Base-by-base conservation (phyloP, 2,888 invertebrate species). In the Caenorhabditis sp. region DNA sequence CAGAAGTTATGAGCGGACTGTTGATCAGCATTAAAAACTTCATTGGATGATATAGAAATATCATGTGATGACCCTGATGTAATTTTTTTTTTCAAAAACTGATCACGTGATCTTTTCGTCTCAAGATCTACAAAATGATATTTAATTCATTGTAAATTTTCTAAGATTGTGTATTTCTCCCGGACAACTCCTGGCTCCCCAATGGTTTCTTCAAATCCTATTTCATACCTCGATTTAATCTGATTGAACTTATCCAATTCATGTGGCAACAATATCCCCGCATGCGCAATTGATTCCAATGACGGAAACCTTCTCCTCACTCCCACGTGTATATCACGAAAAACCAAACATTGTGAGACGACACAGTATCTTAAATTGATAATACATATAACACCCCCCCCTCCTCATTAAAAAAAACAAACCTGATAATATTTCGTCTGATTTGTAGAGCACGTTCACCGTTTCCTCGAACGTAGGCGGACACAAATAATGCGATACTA, bases 391-490 rank as follows among this genome's bases (percentile, higher is more conserved):
- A 23, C 4, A n/a, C n/a, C n/a, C n/a, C n/a, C n/a, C n/a, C n/a
- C n/a, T n/a, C n/a, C n/a, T n/a, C n/a, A n/a, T n/a, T n/a, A n/a
- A n/a, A n/a, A n/a, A n/a, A 17, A 7, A 26, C 23, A 20, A 66
- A 84, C 67, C 84, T 74, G 26, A 84, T 70, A 31, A 84, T 80
- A 63, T 84, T 85, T 26, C 84, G 73, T 5, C 82, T 65, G n/a
- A 77, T 61, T 53, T 72, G 71, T 4, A 69, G 49, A 7, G 81
- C 81, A 53, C 83, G 61, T 10, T 78, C 77, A n/a, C 80, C 80
- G 17, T 59, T 61, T 27, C 84, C 84, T 54, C 70, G 63, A 7
- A 84, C 67, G 27, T 78, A 67, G 1, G 71, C 70, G 5, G 80
- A 70, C 0, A 81, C 70, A 50, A 78, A 77, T 0, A 83, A 70